These are phyloP conservation scores for Xestia ashworthii DNA, from an alignment of 2,888 invertebrate genomes.

Conservation along the genomic window DNA sequence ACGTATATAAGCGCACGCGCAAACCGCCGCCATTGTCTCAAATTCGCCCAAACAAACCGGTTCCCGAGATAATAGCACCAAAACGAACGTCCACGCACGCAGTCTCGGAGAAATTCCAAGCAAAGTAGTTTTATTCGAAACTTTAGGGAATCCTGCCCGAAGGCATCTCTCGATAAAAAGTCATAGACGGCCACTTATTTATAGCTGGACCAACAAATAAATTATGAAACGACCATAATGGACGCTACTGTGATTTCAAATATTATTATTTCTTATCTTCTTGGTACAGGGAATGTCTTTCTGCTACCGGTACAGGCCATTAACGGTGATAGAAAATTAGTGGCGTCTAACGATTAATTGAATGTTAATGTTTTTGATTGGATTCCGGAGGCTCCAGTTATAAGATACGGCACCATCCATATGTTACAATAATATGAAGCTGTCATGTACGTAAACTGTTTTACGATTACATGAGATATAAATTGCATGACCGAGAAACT, in stretches of 20 bases:
- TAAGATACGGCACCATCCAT: slow-evolving; percentile 27
- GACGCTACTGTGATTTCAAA: slow-evolving; percentile 65
- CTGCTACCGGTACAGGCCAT: slow-evolving; percentile 64
- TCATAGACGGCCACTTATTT: slow-evolving; percentile 63
- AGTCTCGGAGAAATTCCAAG: slow-evolving; percentile 66
- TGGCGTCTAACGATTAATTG: slow-evolving; percentile 60
- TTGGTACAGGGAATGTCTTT: slow-evolving; percentile 55
- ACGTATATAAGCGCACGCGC: slow-evolving; percentile 67
- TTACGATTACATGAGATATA: slow-evolving; percentile 12
- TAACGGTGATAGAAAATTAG: slow-evolving; percentile 65
- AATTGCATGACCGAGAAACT: slow-evolving; percentile 11
- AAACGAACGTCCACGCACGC: slow-evolving; percentile 71
- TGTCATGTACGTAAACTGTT: slow-evolving; percentile 39
- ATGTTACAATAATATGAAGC: slow-evolving; percentile 42
- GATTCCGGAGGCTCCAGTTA: slow-evolving; percentile 54
- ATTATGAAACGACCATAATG: slow-evolving; percentile 59
- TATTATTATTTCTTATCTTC: slow-evolving; percentile 61
- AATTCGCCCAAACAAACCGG: slow-evolving; percentile 87
- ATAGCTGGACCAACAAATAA: slow-evolving; percentile 62
- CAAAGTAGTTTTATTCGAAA: slow-evolving; percentile 66
- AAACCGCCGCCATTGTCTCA: slow-evolving; percentile 83
- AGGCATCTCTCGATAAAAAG: slow-evolving; percentile 68
- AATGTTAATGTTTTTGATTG: slow-evolving; percentile 61
- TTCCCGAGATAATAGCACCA: slow-evolving; percentile 83
- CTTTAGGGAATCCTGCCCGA: slow-evolving; percentile 63